A percentile compares a stretch with the other conserved stretches of the same genome.
These are phyloP conservation scores for Cepaea hortensis DNA, from an alignment of 2,888 invertebrate species.

Conservation along the genomic window DNA sequence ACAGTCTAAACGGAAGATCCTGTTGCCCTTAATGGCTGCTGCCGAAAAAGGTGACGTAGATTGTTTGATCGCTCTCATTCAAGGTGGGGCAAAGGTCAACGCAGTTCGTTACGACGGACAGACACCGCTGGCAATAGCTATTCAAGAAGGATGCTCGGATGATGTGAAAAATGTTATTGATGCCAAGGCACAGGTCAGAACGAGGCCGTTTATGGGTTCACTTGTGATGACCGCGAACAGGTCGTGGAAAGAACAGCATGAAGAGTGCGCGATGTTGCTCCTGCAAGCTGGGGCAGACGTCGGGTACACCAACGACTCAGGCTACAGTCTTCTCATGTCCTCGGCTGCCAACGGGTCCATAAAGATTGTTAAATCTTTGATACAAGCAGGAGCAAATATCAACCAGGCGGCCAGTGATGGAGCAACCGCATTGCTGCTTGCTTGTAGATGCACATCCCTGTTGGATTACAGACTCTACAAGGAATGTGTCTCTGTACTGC, in stretches of 20 bases:
- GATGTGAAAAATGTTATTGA: not conserved
- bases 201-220: constrained; percentile 1
- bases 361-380: constrained; percentile 4
- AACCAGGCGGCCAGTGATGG: constrained; percentile 10
- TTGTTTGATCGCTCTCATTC: constrained; percentile 12
- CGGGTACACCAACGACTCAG: not conserved
- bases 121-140: constrained; percentile 1
- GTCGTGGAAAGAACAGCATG: constrained; percentile 14
- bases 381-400: constrained; percentile 11
- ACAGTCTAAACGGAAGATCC: not conserved
- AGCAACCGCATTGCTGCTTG: not conserved
- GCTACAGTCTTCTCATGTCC: constrained; percentile 12
- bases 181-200: not conserved
- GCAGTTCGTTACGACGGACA: constrained; percentile 9
- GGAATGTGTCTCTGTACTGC: not conserved
- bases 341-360: constrained; percentile 11
- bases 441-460: not conserved
- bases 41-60: constrained; percentile 24
- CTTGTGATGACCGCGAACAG: constrained; percentile 16
- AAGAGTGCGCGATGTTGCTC: constrained; percentile 9
- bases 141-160: not conserved
- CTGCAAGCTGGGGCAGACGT: constrained; percentile 23
- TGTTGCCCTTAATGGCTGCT: constrained; percentile 7
- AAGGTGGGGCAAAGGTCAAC: constrained; percentile 5
- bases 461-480: not conserved